These are phyloP conservation scores for Lates calcarifer DNA, from an alignment of 2,113 vertebrate genomes.

Conservation along the genomic window DNA sequence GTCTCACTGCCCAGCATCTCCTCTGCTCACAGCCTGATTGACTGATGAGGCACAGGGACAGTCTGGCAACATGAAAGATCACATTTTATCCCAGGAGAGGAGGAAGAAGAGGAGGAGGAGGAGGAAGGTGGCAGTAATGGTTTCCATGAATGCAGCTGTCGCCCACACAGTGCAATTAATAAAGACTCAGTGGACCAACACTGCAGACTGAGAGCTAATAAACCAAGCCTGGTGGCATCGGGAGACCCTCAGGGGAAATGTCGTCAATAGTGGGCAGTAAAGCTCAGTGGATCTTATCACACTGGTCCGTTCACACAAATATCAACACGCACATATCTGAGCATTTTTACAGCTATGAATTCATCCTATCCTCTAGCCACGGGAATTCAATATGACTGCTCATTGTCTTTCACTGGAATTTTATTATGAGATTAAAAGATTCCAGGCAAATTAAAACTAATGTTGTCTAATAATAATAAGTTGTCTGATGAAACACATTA, in stretches of 20 bases:
- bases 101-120: constrained; percentile 12
- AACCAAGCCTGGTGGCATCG: background rate
- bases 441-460: background rate
- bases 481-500: too few relatives aligned
- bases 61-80: constrained; percentile 57
- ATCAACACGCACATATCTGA: background rate
- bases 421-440: background rate
- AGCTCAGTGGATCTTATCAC: background rate
- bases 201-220: constrained; percentile 38
- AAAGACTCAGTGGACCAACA: constrained; percentile 49
- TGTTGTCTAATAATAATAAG: background rate
- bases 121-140: constrained; percentile 48
- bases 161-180: constrained; percentile 65
- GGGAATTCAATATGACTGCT: constrained; percentile 9
- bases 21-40: constrained; percentile 26
- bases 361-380: too few relatives aligned
- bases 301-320: background rate
- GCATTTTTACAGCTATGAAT: background rate
- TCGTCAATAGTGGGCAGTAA: constrained; percentile 6
- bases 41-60: constrained; percentile 34
- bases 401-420: background rate
- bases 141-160: constrained; percentile 64
- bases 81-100: constrained; percentile 51
- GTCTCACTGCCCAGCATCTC: constrained; percentile 5
- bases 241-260: constrained; percentile 15